Base-by-base conservation (phyloP, 2,888 invertebrate genomes). In the Catocala fraxini region DNA sequence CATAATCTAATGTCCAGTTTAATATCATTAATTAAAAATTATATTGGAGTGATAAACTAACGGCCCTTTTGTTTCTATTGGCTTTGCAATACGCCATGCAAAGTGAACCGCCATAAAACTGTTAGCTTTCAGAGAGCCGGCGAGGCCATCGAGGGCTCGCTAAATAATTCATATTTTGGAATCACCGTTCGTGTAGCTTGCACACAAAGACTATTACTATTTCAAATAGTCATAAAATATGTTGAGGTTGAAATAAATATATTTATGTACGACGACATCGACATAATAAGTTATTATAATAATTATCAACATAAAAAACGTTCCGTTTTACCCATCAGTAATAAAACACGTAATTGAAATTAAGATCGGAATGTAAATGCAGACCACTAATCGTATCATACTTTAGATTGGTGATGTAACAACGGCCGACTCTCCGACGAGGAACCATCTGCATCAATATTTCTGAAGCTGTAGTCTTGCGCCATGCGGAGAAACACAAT, bases 401-500 rank as follows among this genome's bases (percentile, higher is more conserved):
- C 93, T 85, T 85, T 89, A n/a, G 92, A 91, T 10, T 83, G 85
- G 59, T 87, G 87, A 42, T 83, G 85, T 10, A 93, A 76, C 57
- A 93, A 71, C 0, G 92, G 92, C 2, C 84, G 80, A 63, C 90
- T 92, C 68, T 93, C 94, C 0, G 89, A 83, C 0, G 93, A 93
- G 0, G 92, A 92, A 12, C 81, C 88, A 59, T 94, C 92, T 1
- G 81, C 87, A 46, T 92, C 92, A 1, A 91, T 81, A 59, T 81
- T 85, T 59, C 89, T 83, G 3, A 85, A 79, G 59, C 88, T 85
- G 76, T 94, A 96, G 53, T 92, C 91, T 34, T 90, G 89, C 2
- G 94, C 91, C 95, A 96, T 95, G 57, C 92, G 89, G 45, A 95
- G 89, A 76, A 96, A 96, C 39, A 96, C 70, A 51, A 96, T 75